Conservation (phyloP, 2,113 vertebrate species). For the Siniperca knerii region DNA sequence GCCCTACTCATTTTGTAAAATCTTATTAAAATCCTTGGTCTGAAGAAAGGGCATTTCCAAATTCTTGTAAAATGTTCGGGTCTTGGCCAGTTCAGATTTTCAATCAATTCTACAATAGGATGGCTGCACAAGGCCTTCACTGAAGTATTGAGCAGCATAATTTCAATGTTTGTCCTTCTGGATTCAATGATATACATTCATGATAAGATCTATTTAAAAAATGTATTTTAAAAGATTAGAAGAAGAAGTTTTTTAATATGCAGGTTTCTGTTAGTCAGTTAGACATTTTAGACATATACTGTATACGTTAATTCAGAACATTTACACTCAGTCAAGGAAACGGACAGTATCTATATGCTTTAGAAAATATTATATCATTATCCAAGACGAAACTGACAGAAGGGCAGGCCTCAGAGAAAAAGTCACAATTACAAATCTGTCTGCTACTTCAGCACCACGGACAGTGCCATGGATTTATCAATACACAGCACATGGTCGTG, state of each 20-base stretch:
- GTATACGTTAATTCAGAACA: too few relatives aligned
- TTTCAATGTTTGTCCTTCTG: slow-evolving; percentile 42
- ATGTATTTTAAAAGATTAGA: background rate
- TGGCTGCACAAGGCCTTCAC: slow-evolving; percentile 14
- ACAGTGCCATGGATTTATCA: too few relatives aligned
- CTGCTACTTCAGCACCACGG: too few relatives aligned
- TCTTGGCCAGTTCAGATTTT: slow-evolving; percentile 53
- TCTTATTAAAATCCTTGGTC: slow-evolving; percentile 62
- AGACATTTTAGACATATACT: slow-evolving; percentile 15
- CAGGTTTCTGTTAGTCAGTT: background rate
- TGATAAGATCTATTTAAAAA: slow-evolving; percentile 20
- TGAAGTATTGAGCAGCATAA: slow-evolving; percentile 25
- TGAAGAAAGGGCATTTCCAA: slow-evolving; percentile 36
- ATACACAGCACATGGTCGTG: too few relatives aligned
- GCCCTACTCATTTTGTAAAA: slow-evolving; percentile 39
- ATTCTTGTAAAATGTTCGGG: slow-evolving; percentile 43
- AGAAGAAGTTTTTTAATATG: background rate
- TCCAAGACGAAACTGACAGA: too few relatives aligned
- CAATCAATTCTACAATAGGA: slow-evolving; percentile 40
- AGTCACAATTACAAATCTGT: too few relatives aligned
- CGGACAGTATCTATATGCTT: too few relatives aligned
- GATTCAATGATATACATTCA: slow-evolving; percentile 38
- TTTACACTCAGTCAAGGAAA: background rate
- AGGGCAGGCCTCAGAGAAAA: too few relatives aligned
- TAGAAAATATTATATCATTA: too few relatives aligned